Base-by-base conservation (phyloP, 2,888 invertebrate species). In the Agyllia agylla region DNA sequence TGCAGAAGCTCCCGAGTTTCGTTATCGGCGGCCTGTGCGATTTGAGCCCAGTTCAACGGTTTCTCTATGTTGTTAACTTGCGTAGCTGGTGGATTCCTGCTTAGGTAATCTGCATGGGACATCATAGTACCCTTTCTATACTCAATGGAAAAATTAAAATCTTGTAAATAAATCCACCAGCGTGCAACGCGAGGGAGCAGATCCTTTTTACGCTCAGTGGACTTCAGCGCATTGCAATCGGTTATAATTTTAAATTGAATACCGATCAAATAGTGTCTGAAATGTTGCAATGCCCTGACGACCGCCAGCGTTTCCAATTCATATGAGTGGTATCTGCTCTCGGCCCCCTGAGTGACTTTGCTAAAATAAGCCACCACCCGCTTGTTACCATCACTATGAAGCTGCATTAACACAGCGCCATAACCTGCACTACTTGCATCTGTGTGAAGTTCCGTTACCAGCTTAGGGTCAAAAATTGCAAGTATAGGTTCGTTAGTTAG, bases 181-280 rank as follows among this genome's bases (percentile, higher is more conserved):
- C 95, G 79, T 0, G 94, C 94, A 0, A 95, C 94, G 2, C 95
- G 84, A 0, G 95, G 95, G 0, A 94, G 24, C 0, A 95, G 80
- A 24, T 96, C 93, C 30, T 92, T 91, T 80, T 96, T 95, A 3
- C 79, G 87, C n/a, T 92, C 83, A 0, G 95, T 94, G 0, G 90
- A 82, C 42, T 94, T 94, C 1, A 96, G 64, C 1, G 95, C 93
- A 27, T 89, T 86, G 80, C 95, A 96, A 82, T 96, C 96, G 1
- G 95, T 95, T 6, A 91, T 42, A 3, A 93, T 35, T 57, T 84
- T 92, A 42, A 93, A 92, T 5, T 33, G 6, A 1, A 86, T 70
- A 11, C 92, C 93, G 1, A 92, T 6, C 11, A 93, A 20, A 79
- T 91, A 91, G 20, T 90, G 92, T 13, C 92, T 79, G 27, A 85